Evolutionary conservation across 2,888 invertebrate genomes (phyloP).

Genomic region (Synergus umbraculus): DNA sequence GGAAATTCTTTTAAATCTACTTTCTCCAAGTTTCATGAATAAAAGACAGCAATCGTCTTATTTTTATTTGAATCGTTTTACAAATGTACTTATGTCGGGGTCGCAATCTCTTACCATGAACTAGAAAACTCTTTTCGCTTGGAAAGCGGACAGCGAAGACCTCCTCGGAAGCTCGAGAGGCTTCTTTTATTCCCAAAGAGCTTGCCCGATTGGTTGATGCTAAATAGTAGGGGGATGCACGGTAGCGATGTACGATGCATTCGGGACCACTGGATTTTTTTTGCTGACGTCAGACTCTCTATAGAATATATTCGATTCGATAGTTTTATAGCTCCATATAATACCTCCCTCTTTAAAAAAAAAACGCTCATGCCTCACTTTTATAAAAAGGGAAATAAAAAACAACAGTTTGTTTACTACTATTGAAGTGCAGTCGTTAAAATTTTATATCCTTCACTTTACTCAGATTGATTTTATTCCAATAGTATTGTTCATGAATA

Average conservation of each 20-base stretch:
- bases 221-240: background rate
- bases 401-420: background rate
- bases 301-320: constrained; percentile 14
- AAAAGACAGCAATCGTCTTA: background rate
- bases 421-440: background rate
- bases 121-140: constrained; percentile 13
- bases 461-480: background rate
- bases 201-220: background rate
- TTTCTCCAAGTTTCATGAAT: background rate
- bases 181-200: constrained; percentile 6
- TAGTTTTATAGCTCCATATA: constrained; percentile 10
- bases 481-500: background rate
- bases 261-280: constrained; percentile 1
- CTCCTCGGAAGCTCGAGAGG: background rate
- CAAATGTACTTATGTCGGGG: background rate
- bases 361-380: background rate
- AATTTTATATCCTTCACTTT: background rate
- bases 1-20: background rate
- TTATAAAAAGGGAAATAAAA: background rate
- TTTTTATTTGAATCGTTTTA: background rate
- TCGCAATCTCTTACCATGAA: constrained; percentile 9
- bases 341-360: background rate
- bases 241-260: constrained; percentile 1
- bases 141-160: background rate
- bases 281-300: constrained; percentile 7